Conservation (phyloP, 2,797 vertebrate genomes). For the Xyrichtys novacula region DNA sequence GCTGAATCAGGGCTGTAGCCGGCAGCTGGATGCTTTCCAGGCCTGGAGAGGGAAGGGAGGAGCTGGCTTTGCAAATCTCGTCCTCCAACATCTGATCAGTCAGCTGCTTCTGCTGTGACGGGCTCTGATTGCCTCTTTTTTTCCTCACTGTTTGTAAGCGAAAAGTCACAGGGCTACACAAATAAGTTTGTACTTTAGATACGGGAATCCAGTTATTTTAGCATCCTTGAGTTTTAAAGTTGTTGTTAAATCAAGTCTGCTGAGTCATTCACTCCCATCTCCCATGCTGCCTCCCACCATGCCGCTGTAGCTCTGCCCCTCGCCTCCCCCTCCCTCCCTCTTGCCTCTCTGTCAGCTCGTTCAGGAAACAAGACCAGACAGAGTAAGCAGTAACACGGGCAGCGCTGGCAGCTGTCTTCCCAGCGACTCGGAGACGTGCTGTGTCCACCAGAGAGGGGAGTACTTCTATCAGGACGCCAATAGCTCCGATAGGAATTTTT, state of each 20-base stretch:
- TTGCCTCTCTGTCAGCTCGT: conserved; percentile 75
- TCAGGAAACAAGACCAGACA: conserved; percentile 81
- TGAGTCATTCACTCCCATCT: conserved; percentile 75
- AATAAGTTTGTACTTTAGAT: not conserved
- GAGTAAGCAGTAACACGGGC: conserved; percentile 58
- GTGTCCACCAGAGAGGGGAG: conserved; percentile 62
- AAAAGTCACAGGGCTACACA: not conserved
- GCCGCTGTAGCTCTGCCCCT: conserved; percentile 62
- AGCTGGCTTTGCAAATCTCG: conserved; percentile 74
- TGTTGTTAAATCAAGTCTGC: conserved; percentile 55
- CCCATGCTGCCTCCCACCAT: conserved; percentile 74
- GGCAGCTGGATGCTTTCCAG: conserved; percentile 92
- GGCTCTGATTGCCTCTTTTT: conserved; percentile 24
- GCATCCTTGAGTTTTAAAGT: conserved; percentile 10
- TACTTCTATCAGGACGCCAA: conserved; percentile 74
- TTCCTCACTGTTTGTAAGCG: not conserved
- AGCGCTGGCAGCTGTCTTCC: conserved; percentile 45
- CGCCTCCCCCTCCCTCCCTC: conserved; percentile 58
- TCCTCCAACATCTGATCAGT: conserved; percentile 84
- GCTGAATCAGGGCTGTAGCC: conserved; percentile 91
- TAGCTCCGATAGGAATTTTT: conserved; percentile 82
- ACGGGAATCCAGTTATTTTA: conserved; percentile 3
- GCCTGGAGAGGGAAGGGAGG: conserved; percentile 81
- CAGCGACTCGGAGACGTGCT: conserved; percentile 53
- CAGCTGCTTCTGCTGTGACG: conserved; percentile 75